Percentiles rank a stretch among this genome's conserved stretches.
phyloP scores from a whole-genome alignment of 2,113 vertebrate genomes.

The Ailuropoda melanoleuca region DNA sequence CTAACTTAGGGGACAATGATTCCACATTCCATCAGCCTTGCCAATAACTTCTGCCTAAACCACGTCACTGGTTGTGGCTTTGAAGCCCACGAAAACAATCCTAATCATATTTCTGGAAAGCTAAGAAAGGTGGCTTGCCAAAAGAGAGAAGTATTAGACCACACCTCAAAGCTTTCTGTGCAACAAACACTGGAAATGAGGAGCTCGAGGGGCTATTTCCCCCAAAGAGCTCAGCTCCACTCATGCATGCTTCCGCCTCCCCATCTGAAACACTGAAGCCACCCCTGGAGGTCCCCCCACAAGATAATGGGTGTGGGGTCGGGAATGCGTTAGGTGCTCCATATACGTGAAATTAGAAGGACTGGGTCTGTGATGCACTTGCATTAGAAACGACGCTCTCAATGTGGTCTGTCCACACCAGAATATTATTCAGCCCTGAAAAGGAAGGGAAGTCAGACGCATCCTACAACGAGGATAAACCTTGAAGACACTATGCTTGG shows the following conservation, averaged over 20 bases:
- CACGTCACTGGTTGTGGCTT: not conserved
- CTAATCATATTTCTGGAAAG: constrained; percentile 34
- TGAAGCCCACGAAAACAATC: not conserved
- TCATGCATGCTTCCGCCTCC: rapidly evolving
- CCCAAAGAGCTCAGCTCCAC: not conserved
- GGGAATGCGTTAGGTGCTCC: rapidly evolving
- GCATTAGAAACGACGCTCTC: not conserved
- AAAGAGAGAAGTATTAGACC: not conserved
- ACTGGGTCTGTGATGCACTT: no score
- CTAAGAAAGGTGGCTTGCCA: not conserved
- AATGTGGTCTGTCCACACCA: no score
- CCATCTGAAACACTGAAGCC: not conserved
- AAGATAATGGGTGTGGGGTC: rapidly evolving
- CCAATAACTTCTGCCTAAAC: not conserved
- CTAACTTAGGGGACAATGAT: not conserved
- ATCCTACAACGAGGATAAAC: rapidly evolving
- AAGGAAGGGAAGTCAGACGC: not conserved
- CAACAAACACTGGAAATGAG: not conserved
- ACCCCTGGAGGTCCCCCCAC: not conserved
- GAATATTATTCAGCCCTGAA: not conserved
- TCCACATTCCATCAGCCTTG: not conserved
- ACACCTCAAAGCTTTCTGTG: not conserved
- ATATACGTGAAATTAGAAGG: rapidly evolving
- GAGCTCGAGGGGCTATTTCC: rapidly evolving
- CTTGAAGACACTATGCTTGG: rapidly evolving